Evolutionary conservation across 2,888 invertebrate genomes (phyloP).

Genomic region (Vesta saturnalis): DNA sequence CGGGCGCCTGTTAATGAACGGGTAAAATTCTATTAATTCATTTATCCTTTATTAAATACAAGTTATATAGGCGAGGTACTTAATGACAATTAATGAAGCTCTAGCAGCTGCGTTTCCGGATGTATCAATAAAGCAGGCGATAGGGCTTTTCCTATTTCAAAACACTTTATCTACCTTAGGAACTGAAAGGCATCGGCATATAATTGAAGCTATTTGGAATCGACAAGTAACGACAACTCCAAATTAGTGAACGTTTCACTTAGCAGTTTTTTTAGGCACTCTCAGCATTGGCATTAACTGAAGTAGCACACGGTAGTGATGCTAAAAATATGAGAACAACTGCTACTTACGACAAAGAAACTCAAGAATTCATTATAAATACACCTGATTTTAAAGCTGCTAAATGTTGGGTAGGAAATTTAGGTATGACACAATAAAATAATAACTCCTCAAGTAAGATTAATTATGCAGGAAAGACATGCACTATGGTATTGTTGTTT

Average conservation of each 20-base stretch:
- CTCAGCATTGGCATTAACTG: slow-evolving; percentile 90
- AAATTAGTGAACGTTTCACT: slow-evolving; percentile 14
- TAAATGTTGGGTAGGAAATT: slow-evolving; percentile 96
- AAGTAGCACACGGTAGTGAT: slow-evolving; percentile 95
- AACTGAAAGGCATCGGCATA: slow-evolving; percentile 76
- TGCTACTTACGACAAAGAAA: slow-evolving; percentile 83
- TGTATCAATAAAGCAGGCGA: slow-evolving; percentile 80
- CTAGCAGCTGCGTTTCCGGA: slow-evolving; percentile 75
- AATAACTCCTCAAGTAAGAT: not conserved
- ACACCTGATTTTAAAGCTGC: slow-evolving; percentile 95
- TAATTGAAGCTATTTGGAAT: slow-evolving; percentile 75
- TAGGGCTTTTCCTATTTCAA: slow-evolving; percentile 79
- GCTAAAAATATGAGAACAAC: slow-evolving; percentile 91
- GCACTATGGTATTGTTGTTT: slow-evolving; percentile 87
- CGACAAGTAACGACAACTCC: slow-evolving; percentile 67
- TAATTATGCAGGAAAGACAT: slow-evolving; percentile 72
- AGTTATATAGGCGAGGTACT: slow-evolving; percentile 70
- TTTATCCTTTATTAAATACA: not conserved
- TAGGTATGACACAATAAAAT: slow-evolving; percentile 66
- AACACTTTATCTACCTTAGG: slow-evolving; percentile 80
- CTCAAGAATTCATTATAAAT: slow-evolving; percentile 85
- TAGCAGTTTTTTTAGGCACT: slow-evolving; percentile 65
- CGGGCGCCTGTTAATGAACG: slow-evolving; percentile 22
- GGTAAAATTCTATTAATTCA: slow-evolving; percentile 11
- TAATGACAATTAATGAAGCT: slow-evolving; percentile 83